Percentiles rank a stretch among this genome's conserved stretches.
Evolutionary conservation across 2,888 invertebrate genomes (phyloP).

Genomic region (Leucoma salicis): DNA sequence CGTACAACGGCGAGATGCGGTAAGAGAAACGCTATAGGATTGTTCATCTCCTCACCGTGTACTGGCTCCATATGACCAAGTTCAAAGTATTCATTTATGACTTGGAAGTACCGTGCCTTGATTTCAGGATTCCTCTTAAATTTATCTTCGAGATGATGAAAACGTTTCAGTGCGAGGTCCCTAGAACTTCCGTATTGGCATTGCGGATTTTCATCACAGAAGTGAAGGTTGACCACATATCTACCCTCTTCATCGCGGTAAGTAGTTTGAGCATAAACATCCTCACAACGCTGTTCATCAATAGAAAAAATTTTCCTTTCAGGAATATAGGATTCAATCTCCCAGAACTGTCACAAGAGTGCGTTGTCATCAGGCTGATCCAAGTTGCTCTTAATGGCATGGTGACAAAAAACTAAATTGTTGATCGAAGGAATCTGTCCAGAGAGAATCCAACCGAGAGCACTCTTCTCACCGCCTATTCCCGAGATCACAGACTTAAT

Average conservation of each 20-base stretch:
- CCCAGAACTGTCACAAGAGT: slow-evolving; percentile 25
- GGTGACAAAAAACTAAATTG: slow-evolving; percentile 3
- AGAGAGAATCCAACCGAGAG: slow-evolving; percentile 25
- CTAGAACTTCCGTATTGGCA: slow-evolving; percentile 1
- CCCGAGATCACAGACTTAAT: not conserved
- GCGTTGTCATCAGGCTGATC: slow-evolving; percentile 12
- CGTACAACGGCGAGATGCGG: slow-evolving; percentile 24
- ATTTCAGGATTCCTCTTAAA: not conserved
- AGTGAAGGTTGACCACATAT: slow-evolving; percentile 25
- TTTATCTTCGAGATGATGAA: slow-evolving; percentile 4
- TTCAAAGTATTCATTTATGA: slow-evolving; percentile 14
- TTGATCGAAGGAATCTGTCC: slow-evolving; percentile 6
- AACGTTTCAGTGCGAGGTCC: slow-evolving; percentile 1
- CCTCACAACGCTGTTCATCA: slow-evolving; percentile 25
- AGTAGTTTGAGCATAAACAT: slow-evolving; percentile 12
- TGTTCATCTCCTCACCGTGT: not conserved
- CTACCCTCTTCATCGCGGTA: slow-evolving; percentile 14
- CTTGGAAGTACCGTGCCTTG: slow-evolving; percentile 7
- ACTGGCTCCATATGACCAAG: slow-evolving; percentile 15
- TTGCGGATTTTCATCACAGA: slow-evolving; percentile 6
- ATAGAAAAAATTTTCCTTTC: slow-evolving; percentile 7
- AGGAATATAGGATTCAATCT: slow-evolving; percentile 26
- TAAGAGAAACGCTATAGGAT: too few species aligned
- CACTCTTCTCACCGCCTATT: slow-evolving; percentile 5
- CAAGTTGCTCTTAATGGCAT: slow-evolving; percentile 10